Percentiles rank a stretch among this genome's conserved stretches.
Evolutionary conservation across 2,113 vertebrate genomes (phyloP).

Genomic region (Protobothrops mucrosquamatus): DNA sequence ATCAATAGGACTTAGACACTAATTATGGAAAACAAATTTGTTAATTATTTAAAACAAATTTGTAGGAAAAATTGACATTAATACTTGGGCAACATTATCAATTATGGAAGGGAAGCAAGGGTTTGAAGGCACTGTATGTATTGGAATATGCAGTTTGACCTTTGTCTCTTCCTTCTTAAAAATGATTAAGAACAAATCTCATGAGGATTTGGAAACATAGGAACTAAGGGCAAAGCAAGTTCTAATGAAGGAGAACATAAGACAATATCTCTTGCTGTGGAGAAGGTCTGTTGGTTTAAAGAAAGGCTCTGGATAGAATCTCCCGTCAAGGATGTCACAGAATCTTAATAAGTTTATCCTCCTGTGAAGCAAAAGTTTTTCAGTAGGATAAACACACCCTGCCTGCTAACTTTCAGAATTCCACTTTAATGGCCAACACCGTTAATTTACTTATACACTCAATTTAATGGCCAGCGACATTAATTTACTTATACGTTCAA

Average conservation of each 20-base stretch:
- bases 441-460: conserved; percentile 35
- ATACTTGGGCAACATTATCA: neutral
- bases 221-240: neutral
- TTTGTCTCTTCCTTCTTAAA: neutral
- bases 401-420: conserved; percentile 30
- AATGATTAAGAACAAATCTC: neutral
- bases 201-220: neutral
- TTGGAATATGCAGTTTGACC: neutral
- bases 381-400: conserved; percentile 17
- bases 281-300: conserved; percentile 1
- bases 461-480: conserved; percentile 30
- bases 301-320: conserved; percentile 28
- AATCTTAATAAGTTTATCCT: conserved; percentile 36
- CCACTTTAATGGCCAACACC: conserved; percentile 18
- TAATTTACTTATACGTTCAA: conserved; percentile 33
- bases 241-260: neutral
- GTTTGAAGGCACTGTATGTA: neutral
- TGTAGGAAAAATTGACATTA: neutral
- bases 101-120: neutral
- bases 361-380: conserved; percentile 9
- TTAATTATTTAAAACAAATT: neutral
- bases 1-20: neutral
- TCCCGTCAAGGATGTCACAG: neutral
- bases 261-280: neutral
- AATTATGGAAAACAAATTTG: neutral